Conservation (phyloP, 2,113 vertebrate species). For the Percopsis transmontana region DNA sequence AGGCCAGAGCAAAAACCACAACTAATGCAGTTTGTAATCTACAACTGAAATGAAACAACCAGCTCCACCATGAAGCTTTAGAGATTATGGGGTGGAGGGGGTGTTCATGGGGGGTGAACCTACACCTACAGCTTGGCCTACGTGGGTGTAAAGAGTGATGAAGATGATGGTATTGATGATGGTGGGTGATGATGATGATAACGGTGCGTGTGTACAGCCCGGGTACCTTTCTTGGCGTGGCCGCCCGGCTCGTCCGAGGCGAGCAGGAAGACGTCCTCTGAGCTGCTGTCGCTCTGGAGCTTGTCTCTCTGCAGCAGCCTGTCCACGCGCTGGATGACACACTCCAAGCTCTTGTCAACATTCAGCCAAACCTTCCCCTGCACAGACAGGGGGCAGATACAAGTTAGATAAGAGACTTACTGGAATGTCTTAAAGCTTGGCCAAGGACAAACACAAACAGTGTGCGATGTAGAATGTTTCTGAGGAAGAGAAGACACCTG, state of each 20-base stretch:
- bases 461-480: no score
- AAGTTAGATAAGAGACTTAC: no score
- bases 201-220: background rate
- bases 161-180: constrained; percentile 41
- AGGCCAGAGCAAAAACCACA: no score
- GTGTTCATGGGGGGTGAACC: background rate
- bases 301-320: constrained; percentile 89
- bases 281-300: constrained; percentile 86
- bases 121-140: constrained; percentile 47
- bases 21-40: background rate
- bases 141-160: constrained; percentile 61
- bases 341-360: constrained; percentile 97
- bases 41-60: background rate
- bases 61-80: background rate
- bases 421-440: no score
- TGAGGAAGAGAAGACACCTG: no score
- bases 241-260: constrained; percentile 67
- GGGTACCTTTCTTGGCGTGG: constrained; percentile 90
- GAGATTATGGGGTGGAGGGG: background rate
- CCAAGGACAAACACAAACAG: background rate
- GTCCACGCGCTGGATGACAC: constrained; percentile 93
- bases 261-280: constrained; percentile 88
- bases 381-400: constrained; percentile 13
- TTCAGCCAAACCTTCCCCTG: constrained; percentile 97
- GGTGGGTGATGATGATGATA: constrained; percentile 49